Conservation (phyloP, 2,113 vertebrate species). For the Kryptolebias marmoratus region DNA sequence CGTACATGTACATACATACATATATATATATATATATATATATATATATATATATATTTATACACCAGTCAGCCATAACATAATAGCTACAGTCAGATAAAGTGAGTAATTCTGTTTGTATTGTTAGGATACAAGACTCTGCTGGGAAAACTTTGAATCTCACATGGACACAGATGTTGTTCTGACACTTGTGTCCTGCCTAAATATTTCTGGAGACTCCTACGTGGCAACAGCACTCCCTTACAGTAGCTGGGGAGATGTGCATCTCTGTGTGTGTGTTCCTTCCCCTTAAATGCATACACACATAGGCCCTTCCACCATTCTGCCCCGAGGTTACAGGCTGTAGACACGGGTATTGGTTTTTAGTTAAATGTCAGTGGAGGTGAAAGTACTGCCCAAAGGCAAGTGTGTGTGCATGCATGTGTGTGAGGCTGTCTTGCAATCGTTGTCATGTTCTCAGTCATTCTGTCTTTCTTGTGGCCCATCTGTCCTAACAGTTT, state of each 20-base stretch:
- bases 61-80: too few species aligned
- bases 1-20: background rate
- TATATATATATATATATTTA: constrained; percentile 14
- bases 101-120: background rate
- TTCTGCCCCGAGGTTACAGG: constrained; percentile 63
- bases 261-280: background rate
- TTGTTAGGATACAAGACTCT: background rate
- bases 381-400: constrained; percentile 80
- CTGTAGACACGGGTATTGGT: constrained; percentile 80
- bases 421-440: constrained; percentile 5
- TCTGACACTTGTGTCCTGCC: background rate
- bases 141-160: background rate
- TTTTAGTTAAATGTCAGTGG: constrained; percentile 87
- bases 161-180: background rate
- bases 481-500: constrained; percentile 41
- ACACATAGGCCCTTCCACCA: constrained; percentile 39
- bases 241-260: background rate
- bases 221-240: background rate
- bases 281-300: constrained; percentile 9
- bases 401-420: constrained; percentile 58
- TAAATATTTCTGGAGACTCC: background rate
- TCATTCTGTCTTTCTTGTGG: constrained; percentile 13
- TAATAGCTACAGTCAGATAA: background rate
- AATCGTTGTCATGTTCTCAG: constrained; percentile 24
- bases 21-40: background rate